phyloP scores from a whole-genome alignment of 37 sponge, comb jelly and placozoan species.

The Dysidea cf. avara region DNA sequence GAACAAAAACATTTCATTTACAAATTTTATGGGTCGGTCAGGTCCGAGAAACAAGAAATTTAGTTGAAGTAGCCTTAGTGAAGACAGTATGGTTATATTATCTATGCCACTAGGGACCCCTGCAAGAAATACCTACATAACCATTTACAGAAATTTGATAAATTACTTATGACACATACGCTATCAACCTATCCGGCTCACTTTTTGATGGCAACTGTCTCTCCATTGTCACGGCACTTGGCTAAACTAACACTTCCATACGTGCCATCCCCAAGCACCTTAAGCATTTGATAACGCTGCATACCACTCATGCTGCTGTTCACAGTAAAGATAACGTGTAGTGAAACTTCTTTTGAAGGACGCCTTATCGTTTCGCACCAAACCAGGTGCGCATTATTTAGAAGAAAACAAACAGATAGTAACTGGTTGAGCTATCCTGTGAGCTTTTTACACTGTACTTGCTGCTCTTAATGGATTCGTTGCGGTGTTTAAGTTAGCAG shows the following conservation, averaged over 20 bases:
- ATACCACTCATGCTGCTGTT: constrained; percentile 26
- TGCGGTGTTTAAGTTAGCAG: no score
- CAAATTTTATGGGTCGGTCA: no score
- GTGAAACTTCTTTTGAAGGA: background rate
- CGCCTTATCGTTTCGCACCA: background rate
- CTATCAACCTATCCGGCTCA: constrained; percentile 33
- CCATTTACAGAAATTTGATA: background rate
- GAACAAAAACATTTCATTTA: no score
- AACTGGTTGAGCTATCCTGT: no score
- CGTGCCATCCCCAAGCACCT: constrained; percentile 89
- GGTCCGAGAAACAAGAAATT: no score
- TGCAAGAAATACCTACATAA: no score
- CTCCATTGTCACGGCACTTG: constrained; percentile 71
- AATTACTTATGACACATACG: background rate
- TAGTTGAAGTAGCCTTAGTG: no score
- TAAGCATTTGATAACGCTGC: constrained; percentile 71
- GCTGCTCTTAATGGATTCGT: no score
- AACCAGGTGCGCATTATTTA: background rate
- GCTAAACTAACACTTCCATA: constrained; percentile 88
- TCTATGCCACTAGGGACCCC: no score
- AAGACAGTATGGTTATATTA: no score
- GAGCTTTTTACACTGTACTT: no score
- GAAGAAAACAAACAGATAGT: no score
- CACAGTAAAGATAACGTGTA: background rate
- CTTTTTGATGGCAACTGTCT: constrained; percentile 92